phyloP scores from a whole-genome alignment of 2,113 vertebrate genomes.

The Mixornis gularis region DNA sequence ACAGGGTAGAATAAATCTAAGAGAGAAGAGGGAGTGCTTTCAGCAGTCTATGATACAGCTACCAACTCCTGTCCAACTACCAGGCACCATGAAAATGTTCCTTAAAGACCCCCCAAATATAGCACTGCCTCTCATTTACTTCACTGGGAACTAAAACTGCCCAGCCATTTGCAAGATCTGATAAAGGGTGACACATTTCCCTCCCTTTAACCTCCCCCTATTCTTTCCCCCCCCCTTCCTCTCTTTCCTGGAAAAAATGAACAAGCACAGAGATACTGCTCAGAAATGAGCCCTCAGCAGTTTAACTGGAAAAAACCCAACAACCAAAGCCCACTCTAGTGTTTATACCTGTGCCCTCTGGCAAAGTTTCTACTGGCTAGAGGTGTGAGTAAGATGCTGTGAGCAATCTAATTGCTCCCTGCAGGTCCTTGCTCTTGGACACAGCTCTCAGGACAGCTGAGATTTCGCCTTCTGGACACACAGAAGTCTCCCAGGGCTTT shows the following conservation, averaged over 20 bases:
- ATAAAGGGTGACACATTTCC: constrained; percentile 33
- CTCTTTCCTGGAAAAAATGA: constrained; percentile 27
- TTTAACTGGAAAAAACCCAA: constrained; percentile 63
- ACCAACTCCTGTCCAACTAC: neutral
- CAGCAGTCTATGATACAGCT: neutral
- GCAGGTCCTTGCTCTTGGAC: constrained; percentile 66
- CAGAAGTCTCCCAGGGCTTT: constrained; percentile 54
- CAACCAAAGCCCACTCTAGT: constrained; percentile 45
- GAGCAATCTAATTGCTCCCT: constrained; percentile 73
- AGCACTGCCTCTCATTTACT: neutral
- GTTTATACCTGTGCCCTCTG: constrained; percentile 66
- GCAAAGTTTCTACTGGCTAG: constrained; percentile 62
- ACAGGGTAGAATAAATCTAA: neutral
- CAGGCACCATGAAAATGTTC: neutral
- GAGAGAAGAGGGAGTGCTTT: neutral
- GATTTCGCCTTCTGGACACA: constrained; percentile 66
- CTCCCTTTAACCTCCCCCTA: constrained; percentile 40
- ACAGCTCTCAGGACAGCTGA: constrained; percentile 65
- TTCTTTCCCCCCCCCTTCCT: neutral
- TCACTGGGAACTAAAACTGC: constrained; percentile 6
- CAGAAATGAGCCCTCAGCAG: constrained; percentile 66
- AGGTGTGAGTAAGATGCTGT: constrained; percentile 64
- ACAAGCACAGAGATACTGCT: constrained; percentile 34
- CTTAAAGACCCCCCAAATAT: neutral
- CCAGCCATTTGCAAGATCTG: constrained; percentile 26